These are phyloP conservation scores for Cephalopterus ornatus DNA, from an alignment of 2,113 vertebrate species.

Conservation along the genomic window DNA sequence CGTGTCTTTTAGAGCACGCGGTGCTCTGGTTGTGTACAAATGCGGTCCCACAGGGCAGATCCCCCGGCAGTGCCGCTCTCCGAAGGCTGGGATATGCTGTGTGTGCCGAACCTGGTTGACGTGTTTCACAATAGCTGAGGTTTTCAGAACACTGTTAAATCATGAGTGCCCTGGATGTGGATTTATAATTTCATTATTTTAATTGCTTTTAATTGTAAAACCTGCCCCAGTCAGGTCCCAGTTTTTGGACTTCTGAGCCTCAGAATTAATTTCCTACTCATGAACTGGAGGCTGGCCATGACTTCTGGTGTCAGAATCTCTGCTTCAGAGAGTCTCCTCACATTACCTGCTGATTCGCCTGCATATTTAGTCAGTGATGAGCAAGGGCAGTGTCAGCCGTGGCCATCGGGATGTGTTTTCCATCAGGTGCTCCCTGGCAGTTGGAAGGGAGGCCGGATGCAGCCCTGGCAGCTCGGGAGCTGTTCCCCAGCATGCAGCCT, in stretches of 20 bases:
- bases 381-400: not conserved
- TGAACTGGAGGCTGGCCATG: not conserved
- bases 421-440: not conserved
- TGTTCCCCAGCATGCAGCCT: not conserved
- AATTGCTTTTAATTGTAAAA: not conserved
- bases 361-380: not conserved
- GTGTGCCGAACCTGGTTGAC: not conserved
- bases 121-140: not conserved
- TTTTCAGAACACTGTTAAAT: not conserved
- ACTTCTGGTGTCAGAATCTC: not conserved
- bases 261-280: not conserved
- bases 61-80: not conserved
- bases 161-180: not conserved
- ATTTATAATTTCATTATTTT: not conserved
- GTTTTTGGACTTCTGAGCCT: not conserved
- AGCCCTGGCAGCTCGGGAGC: rapidly evolving
- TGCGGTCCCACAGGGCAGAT: not conserved
- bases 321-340: not conserved
- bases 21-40: not conserved
- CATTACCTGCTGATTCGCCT: not conserved
- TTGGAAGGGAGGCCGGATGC: not conserved
- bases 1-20: not conserved
- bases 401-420: not conserved
- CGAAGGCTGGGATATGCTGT: not conserved
- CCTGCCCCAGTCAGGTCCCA: not conserved